Evolutionary conservation across 2,888 invertebrate species (phyloP).

Genomic region (Parnassius glacialis): DNA sequence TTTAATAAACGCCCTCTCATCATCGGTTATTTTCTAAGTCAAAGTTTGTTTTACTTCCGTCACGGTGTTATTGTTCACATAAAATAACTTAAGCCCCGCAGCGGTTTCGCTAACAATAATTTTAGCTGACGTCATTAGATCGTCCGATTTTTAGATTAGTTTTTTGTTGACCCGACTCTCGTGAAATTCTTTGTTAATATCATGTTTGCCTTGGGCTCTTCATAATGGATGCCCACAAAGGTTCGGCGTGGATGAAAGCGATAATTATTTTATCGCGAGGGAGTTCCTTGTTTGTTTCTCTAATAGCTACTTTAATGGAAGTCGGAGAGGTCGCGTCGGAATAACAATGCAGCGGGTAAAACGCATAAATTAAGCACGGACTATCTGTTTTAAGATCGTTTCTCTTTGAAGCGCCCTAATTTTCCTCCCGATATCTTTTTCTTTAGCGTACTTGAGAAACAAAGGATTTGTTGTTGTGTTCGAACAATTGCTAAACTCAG

Average conservation of each 20-base stretch:
- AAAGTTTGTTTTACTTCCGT: conserved; percentile 75
- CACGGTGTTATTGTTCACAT: conserved; percentile 60
- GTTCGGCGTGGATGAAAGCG: conserved; percentile 69
- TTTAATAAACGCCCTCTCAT: conserved; percentile 46
- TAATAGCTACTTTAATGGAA: conserved; percentile 77
- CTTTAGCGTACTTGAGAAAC: conserved; percentile 15
- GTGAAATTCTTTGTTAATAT: conserved; percentile 59
- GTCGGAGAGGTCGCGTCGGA: conserved; percentile 53
- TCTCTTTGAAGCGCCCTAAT: conserved; percentile 37
- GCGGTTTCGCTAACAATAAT: conserved; percentile 48
- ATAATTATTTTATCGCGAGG: conserved; percentile 77
- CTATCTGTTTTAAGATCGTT: conserved; percentile 50
- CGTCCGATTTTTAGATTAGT: conserved; percentile 61
- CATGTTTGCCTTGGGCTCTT: conserved; percentile 53
- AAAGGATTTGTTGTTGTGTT: conserved; percentile 21
- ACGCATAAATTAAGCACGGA: conserved; percentile 62
- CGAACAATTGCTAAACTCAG: conserved; percentile 5
- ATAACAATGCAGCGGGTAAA: conserved; percentile 55
- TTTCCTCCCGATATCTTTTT: conserved; percentile 28
- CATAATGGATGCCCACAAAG: conserved; percentile 44
- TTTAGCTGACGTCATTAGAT: conserved; percentile 73
- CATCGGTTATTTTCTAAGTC: conserved; percentile 48
- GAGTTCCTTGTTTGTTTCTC: conserved; percentile 78
- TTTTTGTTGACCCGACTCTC: conserved; percentile 45
- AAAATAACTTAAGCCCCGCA: conserved; percentile 52